Base-by-base conservation (phyloP, 1,140 invertebrate species). In the Hylaeus anthracinus region DNA sequence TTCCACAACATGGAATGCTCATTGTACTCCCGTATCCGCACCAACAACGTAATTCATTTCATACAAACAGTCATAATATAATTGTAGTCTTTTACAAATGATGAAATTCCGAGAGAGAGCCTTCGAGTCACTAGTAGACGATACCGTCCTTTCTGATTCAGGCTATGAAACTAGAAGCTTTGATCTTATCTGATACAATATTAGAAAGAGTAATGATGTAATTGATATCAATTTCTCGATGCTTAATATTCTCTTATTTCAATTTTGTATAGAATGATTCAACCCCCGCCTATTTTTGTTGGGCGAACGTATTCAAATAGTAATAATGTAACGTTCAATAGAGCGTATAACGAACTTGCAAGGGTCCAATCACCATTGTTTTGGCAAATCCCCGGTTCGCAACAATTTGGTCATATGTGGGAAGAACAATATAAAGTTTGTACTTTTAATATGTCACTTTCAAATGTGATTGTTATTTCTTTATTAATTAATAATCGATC, bases 151-250 rank as follows among this genome's bases (percentile, higher is more conserved):
- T 82, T 88, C 65, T 76, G 91, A 94, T 92, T 93, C 81, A 89
- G 85, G 88, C 86, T 61, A 82, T 94, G 93, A 92, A 5, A 39
- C 69, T 77, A 79, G 73, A 89, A 90, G 80, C 88, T 93, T 93
- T 93, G 93, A 93, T 93, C 92, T 93, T 93, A 93, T 93, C 93
- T 93, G 93, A 93, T 81, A 85, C 51, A 67, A 51, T 55, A 60
- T 56, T 43, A 45, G 69, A 56, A 2, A n/a, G 73, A 69, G 48
- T 64, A 63, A 48, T 65, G 45, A 39, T n/a, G 5, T 10, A 53
- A 69, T 73, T 76, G 12, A 12, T 65, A 14, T 48, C 3, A 73
- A 58, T 15, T 12, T 58, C 43, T 37, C 1, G 14, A 43, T 15
- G 12, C 55, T 65, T 82, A 39, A 82, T 61, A 65, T 86, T 60